Evolutionary conservation across 2,113 vertebrate genomes (phyloP).

Genomic region (Ptyas mucosa): DNA sequence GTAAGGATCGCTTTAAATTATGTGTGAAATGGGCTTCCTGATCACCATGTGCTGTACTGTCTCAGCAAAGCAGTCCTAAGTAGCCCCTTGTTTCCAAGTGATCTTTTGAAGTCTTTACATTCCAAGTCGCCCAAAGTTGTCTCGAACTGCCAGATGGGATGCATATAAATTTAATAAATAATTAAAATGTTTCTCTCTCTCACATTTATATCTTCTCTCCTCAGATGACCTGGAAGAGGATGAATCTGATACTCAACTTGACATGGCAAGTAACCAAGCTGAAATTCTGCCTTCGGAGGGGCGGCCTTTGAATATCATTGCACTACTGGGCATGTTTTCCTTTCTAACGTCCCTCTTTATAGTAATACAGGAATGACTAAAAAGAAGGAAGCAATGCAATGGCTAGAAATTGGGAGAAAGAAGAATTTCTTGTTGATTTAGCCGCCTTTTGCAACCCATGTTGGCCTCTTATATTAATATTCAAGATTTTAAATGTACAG

Average conservation of each 20-base stretch:
- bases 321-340: not conserved
- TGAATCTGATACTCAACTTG: conserved; percentile 14
- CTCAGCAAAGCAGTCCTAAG: not conserved
- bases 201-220: not conserved
- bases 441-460: not conserved
- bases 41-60: not conserved
- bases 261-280: conserved; percentile 35
- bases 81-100: not conserved
- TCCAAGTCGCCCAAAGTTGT: not conserved
- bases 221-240: conserved; percentile 49
- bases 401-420: not conserved
- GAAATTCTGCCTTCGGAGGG: not conserved
- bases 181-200: not conserved
- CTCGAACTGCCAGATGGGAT: not conserved
- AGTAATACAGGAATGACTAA: not conserved
- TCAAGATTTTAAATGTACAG: not conserved
- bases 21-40: not conserved
- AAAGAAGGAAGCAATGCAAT: not conserved
- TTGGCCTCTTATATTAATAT: not conserved
- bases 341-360: not conserved
- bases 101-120: not conserved
- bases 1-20: not conserved
- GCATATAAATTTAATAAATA: not conserved
- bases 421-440: not conserved
- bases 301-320: not conserved